Evolutionary conservation across 2,797 vertebrate species (phyloP).

Genomic region (Phyllotis vaccarum): DNA sequence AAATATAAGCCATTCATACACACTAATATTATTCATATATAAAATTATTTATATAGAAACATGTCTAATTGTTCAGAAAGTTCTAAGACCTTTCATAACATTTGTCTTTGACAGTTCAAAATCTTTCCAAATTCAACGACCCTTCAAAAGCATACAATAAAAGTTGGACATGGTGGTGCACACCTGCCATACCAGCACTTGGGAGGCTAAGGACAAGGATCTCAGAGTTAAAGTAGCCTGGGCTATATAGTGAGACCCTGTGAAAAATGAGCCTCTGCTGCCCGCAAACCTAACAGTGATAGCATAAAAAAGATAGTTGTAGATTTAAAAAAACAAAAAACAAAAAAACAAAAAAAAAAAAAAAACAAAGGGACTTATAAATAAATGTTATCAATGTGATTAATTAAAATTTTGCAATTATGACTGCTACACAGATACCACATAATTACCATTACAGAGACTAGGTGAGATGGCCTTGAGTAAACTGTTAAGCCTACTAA

Average conservation of each 20-base stretch:
- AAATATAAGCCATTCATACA: neutral
- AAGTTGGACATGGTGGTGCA: too few species aligned
- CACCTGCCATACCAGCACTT: neutral
- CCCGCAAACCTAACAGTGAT: neutral
- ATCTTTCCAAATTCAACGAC: neutral
- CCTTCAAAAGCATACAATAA: neutral
- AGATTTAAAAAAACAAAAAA: neutral
- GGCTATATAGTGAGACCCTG: neutral
- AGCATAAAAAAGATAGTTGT: neutral
- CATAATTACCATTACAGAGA: neutral
- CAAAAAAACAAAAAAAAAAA: too few species aligned
- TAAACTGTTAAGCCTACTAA: neutral
- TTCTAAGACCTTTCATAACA: neutral
- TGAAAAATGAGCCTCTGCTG: neutral
- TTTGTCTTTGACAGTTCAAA: slow-evolving; percentile 17
- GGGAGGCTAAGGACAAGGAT: neutral
- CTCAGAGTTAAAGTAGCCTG: neutral
- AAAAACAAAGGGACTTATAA: neutral
- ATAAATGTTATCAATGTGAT: neutral
- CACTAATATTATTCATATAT: neutral
- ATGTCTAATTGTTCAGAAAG: neutral
- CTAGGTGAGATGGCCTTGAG: neutral
- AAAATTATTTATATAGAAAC: neutral
- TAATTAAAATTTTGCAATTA: neutral
- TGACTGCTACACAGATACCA: neutral